Evolutionary conservation across 2,113 vertebrate species (phyloP), one percentile per base, ranked within the genome.

Genomic region (Upupa epops): DNA sequence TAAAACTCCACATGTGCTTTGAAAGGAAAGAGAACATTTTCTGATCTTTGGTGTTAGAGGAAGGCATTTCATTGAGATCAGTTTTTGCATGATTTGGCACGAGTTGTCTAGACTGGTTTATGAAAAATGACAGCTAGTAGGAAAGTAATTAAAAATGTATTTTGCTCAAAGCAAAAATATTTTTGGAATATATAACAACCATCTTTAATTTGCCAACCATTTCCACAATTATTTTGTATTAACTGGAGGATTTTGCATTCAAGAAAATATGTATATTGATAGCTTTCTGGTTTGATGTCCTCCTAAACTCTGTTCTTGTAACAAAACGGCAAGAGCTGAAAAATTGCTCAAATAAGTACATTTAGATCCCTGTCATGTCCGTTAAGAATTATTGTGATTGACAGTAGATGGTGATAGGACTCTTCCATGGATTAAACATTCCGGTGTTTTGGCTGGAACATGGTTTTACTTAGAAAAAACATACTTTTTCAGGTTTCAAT

Each of bases 61-160:
- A 93, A 96, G 92, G 93, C 86, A 90, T 92, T 97, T 97, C 96
- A 94, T 88, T 92, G 96, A 94, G 95, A 97, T 96, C 95, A 94
- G 93, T 93, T 97, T 97, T 97, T 97, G 97, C 95, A 94, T 97
- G 97, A 96, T 97, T 97, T 97, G 97, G 97, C 96, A 97, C 65
- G 83, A 96, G 95, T 95, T 88, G 96, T 97, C 97, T 97, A 97
- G 97, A 97, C 96, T 94, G 96, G 96, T 96, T 97, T 97, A 97
- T 97, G 97, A 97, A 98, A 98, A 98, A 98, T 98, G 98, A 98
- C 97, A 98, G 97, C 97, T 96, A 97, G 97, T 96, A 96, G 95
- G 94, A 97, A 97, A 98, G 97, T 98, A 98, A 98, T 98, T 98
- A 98, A 98, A 98, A 97, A 98, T 98, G 97, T 97, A 98, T 98